phyloP scores from a whole-genome alignment of 2,888 invertebrate species.

The Tenthredo mesomela region DNA sequence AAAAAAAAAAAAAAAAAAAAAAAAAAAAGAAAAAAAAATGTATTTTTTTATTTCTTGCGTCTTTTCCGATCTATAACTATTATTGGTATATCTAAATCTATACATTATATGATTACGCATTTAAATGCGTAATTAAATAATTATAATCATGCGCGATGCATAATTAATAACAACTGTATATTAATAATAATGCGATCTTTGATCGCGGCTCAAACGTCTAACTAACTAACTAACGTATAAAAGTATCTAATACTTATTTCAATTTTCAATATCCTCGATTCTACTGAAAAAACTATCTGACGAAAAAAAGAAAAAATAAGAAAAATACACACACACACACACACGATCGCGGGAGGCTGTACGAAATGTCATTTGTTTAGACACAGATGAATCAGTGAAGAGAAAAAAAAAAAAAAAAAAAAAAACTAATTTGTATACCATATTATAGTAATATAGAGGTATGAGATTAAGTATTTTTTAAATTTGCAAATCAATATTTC shows the following conservation, averaged over 20 bases:
- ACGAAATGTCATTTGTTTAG: background rate
- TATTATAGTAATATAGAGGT: background rate
- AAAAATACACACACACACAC: background rate
- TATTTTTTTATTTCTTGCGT: slow-evolving; percentile 72
- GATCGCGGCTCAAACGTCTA: background rate
- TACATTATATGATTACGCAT: background rate
- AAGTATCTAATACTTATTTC: background rate
- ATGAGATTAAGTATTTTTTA: background rate
- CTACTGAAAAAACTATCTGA: background rate
- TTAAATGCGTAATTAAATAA: background rate
- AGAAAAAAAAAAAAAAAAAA: background rate
- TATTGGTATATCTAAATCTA: slow-evolving; percentile 7
- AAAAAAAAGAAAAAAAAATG: slow-evolving; percentile 59
- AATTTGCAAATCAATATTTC: background rate
- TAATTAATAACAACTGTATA: background rate
- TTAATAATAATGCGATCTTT: background rate
- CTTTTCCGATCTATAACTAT: slow-evolving; percentile 52
- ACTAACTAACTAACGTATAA: background rate
- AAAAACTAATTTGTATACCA: background rate
- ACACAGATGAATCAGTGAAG: no score
- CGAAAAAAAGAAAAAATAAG: background rate
- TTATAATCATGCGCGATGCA: background rate
- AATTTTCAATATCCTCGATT: background rate
- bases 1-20: slow-evolving; percentile 62
- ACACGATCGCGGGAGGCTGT: background rate